Evolutionary conservation across 2,888 invertebrate species (phyloP).

Genomic region (Drepanosiphum platanoidis): DNA sequence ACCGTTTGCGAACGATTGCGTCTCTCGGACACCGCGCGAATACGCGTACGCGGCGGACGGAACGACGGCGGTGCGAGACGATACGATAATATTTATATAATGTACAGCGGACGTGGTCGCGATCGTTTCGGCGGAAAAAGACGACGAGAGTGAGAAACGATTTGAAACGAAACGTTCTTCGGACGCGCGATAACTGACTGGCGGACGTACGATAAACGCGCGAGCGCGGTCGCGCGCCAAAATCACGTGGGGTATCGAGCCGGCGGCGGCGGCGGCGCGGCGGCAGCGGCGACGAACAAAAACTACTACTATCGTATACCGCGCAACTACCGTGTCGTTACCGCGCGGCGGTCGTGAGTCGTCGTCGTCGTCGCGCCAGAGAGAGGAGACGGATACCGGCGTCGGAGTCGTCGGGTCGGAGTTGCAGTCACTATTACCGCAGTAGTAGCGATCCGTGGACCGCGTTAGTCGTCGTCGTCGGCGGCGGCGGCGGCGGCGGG

Average conservation of each 20-base stretch:
- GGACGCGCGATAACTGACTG: not conserved
- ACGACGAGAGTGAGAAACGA: not conserved
- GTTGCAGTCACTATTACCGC: not conserved
- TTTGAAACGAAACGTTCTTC: not conserved
- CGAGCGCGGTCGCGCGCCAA: conserved; percentile 47
- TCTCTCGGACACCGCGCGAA: not conserved
- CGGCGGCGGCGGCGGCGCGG: conserved; percentile 45
- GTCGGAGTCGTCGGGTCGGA: conserved; percentile 2
- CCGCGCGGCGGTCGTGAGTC: conserved; percentile 19
- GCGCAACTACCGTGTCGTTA: conserved; percentile 20
- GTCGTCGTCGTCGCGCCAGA: conserved; percentile 3
- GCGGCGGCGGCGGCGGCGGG: conserved; percentile 29
- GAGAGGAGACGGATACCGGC: conserved; percentile 28
- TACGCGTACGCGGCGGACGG: not conserved
- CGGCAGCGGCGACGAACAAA: conserved; percentile 3
- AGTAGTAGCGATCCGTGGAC: not conserved
- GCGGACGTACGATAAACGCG: not conserved
- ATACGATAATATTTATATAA: too few species aligned
- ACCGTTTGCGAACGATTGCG: not conserved
- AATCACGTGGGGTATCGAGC: conserved; percentile 57
- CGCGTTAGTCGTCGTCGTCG: not conserved
- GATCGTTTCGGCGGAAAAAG: not conserved
- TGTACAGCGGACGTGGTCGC: not conserved
- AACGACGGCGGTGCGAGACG: not conserved
- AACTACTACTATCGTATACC: conserved; percentile 9